Percentiles rank a stretch among this genome's conserved stretches.
Evolutionary conservation across 2,797 vertebrate genomes (phyloP).

Genomic region (Lepus oiostolus): DNA sequence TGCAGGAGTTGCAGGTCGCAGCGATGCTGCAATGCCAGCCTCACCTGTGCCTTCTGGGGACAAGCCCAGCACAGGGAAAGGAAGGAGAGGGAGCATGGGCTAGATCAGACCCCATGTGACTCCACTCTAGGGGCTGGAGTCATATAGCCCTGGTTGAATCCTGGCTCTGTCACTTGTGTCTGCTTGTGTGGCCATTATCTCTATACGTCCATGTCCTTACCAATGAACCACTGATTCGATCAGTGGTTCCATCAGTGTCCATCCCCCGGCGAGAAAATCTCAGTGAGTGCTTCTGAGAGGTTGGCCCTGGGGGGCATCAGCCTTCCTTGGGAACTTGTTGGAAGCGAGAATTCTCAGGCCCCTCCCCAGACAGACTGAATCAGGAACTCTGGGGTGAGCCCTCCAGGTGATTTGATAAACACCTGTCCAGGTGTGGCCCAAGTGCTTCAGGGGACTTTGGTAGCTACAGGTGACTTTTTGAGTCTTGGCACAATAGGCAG

Average conservation of each 20-base stretch:
- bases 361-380: background rate
- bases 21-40: too few species aligned
- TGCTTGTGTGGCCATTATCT: background rate
- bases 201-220: background rate
- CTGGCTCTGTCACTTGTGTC: background rate
- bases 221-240: background rate
- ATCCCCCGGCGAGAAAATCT: background rate
- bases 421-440: background rate
- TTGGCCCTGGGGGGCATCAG: background rate
- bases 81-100: background rate
- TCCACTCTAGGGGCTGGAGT: background rate
- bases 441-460: background rate
- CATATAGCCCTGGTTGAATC: background rate
- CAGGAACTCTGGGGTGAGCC: background rate
- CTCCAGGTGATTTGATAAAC: conserved; percentile 10
- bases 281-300: background rate
- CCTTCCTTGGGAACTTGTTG: conserved; percentile 21
- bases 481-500: background rate
- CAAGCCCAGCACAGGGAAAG: background rate
- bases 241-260: background rate
- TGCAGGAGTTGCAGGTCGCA: too few species aligned
- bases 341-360: background rate
- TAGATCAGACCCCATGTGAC: background rate
- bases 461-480: conserved; percentile 1
- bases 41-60: background rate